phyloP scores from a whole-genome alignment of 1,140 invertebrate species.

The Sycophila sp. region DNA sequence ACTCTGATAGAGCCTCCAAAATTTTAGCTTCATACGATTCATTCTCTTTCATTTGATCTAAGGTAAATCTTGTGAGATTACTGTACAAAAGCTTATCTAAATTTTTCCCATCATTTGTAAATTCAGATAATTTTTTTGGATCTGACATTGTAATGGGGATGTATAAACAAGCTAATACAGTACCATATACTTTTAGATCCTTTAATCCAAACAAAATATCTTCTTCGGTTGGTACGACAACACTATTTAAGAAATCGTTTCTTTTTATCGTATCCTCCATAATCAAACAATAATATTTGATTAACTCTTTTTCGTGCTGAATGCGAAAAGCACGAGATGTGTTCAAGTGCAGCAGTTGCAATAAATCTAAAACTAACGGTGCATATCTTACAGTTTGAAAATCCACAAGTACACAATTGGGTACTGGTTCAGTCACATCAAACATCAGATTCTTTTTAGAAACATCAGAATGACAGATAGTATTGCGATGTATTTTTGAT shows the following conservation, averaged over 20 bases:
- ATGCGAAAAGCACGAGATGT: neutral
- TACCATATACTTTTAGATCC: neutral
- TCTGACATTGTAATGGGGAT: neutral
- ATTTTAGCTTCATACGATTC: too few relatives aligned
- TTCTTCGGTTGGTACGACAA: neutral
- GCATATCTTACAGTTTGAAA: constrained; percentile 7
- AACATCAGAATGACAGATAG: constrained; percentile 1
- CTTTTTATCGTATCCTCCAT: neutral
- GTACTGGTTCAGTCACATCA: neutral
- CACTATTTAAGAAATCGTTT: neutral
- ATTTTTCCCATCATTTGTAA: neutral
- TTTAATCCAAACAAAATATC: neutral
- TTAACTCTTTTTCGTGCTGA: neutral
- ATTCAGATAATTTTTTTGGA: neutral
- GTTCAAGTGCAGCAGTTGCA: neutral
- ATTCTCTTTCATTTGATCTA: too few relatives aligned
- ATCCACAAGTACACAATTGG: neutral
- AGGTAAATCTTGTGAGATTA: too few relatives aligned
- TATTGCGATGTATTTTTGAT: neutral
- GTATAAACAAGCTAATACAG: neutral
- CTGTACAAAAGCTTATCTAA: neutral
- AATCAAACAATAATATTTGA: neutral
- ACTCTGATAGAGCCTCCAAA: too few relatives aligned
- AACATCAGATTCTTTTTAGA: constrained; percentile 25
- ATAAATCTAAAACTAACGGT: neutral